Conservation (phyloP, 2,797 vertebrate species). For the Sebastes minor region DNA sequence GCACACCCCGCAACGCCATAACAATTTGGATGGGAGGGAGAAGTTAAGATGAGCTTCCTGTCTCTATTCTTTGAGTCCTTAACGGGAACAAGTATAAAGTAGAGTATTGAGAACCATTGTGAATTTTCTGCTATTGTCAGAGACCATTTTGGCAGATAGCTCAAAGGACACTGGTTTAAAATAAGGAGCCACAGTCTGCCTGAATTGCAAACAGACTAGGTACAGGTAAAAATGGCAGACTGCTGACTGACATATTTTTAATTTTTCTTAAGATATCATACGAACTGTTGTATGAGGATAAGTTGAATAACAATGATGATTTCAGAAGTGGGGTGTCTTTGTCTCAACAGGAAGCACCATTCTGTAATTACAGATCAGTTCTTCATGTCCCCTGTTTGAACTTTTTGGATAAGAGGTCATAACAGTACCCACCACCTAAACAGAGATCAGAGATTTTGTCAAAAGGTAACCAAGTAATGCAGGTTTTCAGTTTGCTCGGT, state of each 20-base stretch:
- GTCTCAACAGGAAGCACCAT: not conserved
- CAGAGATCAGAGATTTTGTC: slow-evolving; percentile 45
- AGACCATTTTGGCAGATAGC: not conserved
- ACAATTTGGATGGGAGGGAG: slow-evolving; percentile 9
- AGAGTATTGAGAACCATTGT: not conserved
- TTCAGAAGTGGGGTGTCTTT: not conserved
- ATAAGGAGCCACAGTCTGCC: not conserved
- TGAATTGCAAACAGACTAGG: not conserved
- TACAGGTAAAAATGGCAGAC: not conserved
- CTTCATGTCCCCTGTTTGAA: slow-evolving; percentile 35
- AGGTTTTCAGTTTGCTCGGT: slow-evolving; percentile 48
- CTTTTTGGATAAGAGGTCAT: slow-evolving; percentile 31
- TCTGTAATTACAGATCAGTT: slow-evolving; percentile 21
- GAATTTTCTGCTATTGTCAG: not conserved
- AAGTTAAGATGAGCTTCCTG: slow-evolving; percentile 33
- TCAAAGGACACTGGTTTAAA: not conserved
- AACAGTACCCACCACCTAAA: slow-evolving; percentile 27
- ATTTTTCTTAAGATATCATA: too few species aligned
- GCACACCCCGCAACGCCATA: not conserved
- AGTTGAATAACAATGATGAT: not conserved
- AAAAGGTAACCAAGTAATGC: slow-evolving; percentile 49
- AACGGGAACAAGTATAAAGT: not conserved
- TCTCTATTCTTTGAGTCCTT: slow-evolving; percentile 5
- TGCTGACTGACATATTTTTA: not conserved
- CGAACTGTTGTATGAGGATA: too few species aligned